Base-by-base conservation (phyloP, 2,888 invertebrate genomes). In the Xanthostigma xanthostigma region DNA sequence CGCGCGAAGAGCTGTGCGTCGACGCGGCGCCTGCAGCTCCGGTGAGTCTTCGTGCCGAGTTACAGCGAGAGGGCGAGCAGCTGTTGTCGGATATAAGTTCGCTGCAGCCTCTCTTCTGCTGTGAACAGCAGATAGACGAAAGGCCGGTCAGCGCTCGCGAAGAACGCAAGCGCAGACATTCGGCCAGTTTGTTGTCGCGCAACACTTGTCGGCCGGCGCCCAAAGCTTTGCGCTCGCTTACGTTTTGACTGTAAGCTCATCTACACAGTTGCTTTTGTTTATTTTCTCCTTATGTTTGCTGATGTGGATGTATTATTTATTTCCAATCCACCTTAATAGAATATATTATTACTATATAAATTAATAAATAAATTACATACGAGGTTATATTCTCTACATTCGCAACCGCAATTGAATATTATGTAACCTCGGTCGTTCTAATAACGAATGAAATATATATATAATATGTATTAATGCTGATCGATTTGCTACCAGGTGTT, bases 131-230 rank as follows among this genome's bases (percentile, higher is more conserved):
- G 49, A 56, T 42, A 38, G 51, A 45, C 48, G 50, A 53, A 41
- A 51, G 52, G 13, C 34, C 35, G 14, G 42, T 36, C 41, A 53
- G 36, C 48, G 52, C 56, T 53, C 64, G 61, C 42, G 67, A 67
- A 51, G 74, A 74, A 64, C 75, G 77, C 58, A 78, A 77, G 65
- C 72, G 77, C 49, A 72, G 77, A 9, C 77, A 76, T 65, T 71
- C 70, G 44, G 67, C 67, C 63, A 72, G 62, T 45, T 50, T 50
- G 50, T 27, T 27, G 27, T 27, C 27, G 27, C 27, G 27, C 1
- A 27, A 27, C 6, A 6, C 27, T 27, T 27, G 27, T 27, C 49
- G 45, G 51, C 45, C 53, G 45, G 45, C 35, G 43, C 44, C 17
- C 17, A 48, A 49, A 51, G 36, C 46, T 11, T 36, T 46, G 8